These are phyloP conservation scores for Mechanitis mazaeus DNA, from an alignment of 2,888 invertebrate genomes.

Conservation along the genomic window DNA sequence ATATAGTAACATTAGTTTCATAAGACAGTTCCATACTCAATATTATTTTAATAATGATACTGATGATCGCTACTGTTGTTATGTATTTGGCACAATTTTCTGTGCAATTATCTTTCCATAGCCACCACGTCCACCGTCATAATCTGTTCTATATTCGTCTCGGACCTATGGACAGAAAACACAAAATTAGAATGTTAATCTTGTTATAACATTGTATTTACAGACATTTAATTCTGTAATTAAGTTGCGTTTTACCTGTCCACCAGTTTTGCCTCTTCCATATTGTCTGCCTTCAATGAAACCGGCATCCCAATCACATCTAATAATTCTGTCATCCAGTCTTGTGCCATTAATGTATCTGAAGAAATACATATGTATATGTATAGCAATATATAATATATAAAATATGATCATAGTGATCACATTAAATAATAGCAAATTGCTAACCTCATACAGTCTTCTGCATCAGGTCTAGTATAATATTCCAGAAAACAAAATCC, in stretches of 20 bases:
- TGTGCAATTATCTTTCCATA: constrained; percentile 96
- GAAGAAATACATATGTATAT: constrained; percentile 15
- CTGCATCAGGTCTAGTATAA: constrained; percentile 84
- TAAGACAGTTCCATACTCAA: constrained; percentile 26
- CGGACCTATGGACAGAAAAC: constrained; percentile 81
- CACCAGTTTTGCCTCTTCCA: constrained; percentile 98
- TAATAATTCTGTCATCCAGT: constrained; percentile 96
- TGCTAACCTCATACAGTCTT: constrained; percentile 84
- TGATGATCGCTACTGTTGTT: constrained; percentile 59
- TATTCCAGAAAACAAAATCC: constrained; percentile 99
- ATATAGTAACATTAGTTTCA: constrained; percentile 37
- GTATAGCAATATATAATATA: not conserved
- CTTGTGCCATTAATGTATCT: constrained; percentile 97
- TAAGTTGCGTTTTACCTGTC: constrained; percentile 82
- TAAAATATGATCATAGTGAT: constrained; percentile 1
- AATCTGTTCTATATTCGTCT: constrained; percentile 98
- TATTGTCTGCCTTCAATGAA: constrained; percentile 99
- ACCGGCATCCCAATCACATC: constrained; percentile 99
- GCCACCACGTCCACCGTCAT: constrained; percentile 96
- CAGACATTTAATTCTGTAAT: too few relatives aligned
- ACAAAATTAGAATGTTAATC: too few relatives aligned
- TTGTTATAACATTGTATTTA: too few relatives aligned
- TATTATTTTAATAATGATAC: constrained; percentile 27
- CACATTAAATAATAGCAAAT: constrained; percentile 26
- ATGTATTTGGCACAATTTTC: constrained; percentile 81